Evolutionary conservation across 2,113 vertebrate species (phyloP).

Genomic region (Atrichornis clamosus): DNA sequence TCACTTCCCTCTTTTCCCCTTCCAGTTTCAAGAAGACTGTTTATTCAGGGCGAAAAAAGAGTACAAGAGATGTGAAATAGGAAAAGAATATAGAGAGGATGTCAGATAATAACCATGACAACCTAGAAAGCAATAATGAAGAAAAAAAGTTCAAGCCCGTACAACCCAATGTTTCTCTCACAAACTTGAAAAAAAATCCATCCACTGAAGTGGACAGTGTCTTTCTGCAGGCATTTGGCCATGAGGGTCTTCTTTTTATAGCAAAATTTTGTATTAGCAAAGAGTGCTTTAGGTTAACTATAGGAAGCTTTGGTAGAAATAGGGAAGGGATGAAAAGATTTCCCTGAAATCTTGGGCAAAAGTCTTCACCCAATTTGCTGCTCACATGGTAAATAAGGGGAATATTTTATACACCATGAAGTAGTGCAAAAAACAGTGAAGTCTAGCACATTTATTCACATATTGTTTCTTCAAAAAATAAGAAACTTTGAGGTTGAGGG

Average conservation of each 20-base stretch:
- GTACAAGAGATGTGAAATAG: slow-evolving; percentile 24
- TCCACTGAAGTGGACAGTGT: background rate
- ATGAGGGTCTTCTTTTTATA: background rate
- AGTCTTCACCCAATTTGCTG: background rate
- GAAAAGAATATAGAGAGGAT: slow-evolving; percentile 59
- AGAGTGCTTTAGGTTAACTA: background rate
- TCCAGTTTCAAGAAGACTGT: slow-evolving; percentile 37
- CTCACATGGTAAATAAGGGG: background rate
- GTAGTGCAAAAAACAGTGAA: background rate
- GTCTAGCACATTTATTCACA: background rate
- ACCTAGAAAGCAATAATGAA: slow-evolving; percentile 52
- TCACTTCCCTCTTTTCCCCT: background rate
- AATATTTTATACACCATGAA: background rate
- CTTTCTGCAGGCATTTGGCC: background rate
- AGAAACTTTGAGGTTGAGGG: background rate
- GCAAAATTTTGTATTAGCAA: background rate
- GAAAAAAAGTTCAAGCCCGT: background rate
- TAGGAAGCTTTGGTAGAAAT: background rate
- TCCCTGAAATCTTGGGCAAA: background rate
- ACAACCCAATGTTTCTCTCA: slow-evolving; percentile 26
- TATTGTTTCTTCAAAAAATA: background rate
- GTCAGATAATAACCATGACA: slow-evolving; percentile 68
- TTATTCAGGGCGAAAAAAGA: slow-evolving; percentile 44
- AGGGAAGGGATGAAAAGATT: background rate
- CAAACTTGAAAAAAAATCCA: background rate